Base-by-base conservation (phyloP, 2,888 invertebrate genomes). In the Blastobasis adustella region DNA sequence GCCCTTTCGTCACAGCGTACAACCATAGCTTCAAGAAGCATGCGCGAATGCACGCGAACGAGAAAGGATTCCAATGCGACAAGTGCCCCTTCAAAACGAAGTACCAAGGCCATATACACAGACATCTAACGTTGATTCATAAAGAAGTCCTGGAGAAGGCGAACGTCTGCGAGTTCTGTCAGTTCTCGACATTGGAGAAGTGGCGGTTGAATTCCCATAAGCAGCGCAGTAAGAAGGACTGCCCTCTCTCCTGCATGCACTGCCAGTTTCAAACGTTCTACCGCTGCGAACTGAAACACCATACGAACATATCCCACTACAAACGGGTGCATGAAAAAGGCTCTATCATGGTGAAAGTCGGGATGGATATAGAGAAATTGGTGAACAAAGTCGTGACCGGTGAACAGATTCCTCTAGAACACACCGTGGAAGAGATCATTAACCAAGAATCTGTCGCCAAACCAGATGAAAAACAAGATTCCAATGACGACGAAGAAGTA, bases 151-250 rank as follows among this genome's bases (percentile, higher is more conserved):
- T 73, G 0, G 76, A 74, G 0, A 72, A 69, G 6, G 81, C 78
- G 0, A 66, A 68, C 41, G 70, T 65, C 6, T 84, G 84, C 52
- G 70, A 76, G 3, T 47, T 67, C 0, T 84, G 84, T 48, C 72
- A 76, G 36, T 82, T 82, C 50, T 70, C 79, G 0, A 82, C 81
- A 0, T 71, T 70, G 57, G 61, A 67, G 0, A 63, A 62, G 1
- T 82, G 81, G 81, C 59, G 82, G 10, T 57, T 84, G 10, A 82
- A 76, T 1, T 63, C 73, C 0, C 84, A 84, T 37, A 71, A 65
- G 37, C 71, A 73, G 1, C 61, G 78, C 3, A 81, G 78, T 37
- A 69, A 61, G 9, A 75, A 74, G 37, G 59, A 62, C 0, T 50
- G 57, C 0, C 3, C 61, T 0, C 42, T 83, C 0, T 72, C 71